Percentiles rank a stretch among this genome's conserved stretches.
phyloP scores from a whole-genome alignment of 1,140 invertebrate species.

The Aphelinus certus region DNA sequence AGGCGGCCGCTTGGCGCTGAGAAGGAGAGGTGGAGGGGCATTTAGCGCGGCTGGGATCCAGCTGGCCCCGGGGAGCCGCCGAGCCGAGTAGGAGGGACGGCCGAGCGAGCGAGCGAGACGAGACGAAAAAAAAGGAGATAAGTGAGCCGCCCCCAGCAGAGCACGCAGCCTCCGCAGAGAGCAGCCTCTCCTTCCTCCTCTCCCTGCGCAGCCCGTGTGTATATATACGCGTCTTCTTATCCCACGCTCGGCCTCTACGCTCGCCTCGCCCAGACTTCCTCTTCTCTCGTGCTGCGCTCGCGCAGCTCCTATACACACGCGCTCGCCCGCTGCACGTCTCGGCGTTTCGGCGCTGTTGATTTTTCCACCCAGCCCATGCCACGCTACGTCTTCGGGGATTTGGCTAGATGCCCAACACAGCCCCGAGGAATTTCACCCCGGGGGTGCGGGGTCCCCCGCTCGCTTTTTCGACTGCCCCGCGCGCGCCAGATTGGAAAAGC shows the following conservation, averaged over 20 bases:
- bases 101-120: conserved; percentile 20
- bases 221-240: conserved; percentile 5
- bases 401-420: too few species aligned
- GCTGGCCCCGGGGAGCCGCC: conserved; percentile 24
- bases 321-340: too few species aligned
- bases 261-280: conserved; percentile 27
- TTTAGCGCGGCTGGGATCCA: conserved; percentile 15
- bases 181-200: conserved; percentile 14
- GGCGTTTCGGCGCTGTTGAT: too few species aligned
- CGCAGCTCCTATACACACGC: too few species aligned
- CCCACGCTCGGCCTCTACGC: conserved; percentile 25
- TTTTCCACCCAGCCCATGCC: too few species aligned
- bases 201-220: not conserved
- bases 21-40: too few species aligned
- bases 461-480: too few species aligned
- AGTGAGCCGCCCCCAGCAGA: conserved; percentile 62
- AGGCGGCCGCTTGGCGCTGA: not conserved
- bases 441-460: too few species aligned
- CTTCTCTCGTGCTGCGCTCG: not conserved
- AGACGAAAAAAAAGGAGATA: conserved; percentile 48
- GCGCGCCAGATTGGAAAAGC: too few species aligned
- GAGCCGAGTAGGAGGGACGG: conserved; percentile 21
- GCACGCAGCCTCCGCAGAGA: conserved; percentile 51
- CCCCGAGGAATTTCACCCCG: too few species aligned
- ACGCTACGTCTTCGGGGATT: too few species aligned